phyloP scores from a whole-genome alignment of 2,888 invertebrate species.

The Latrodectus elegans region DNA sequence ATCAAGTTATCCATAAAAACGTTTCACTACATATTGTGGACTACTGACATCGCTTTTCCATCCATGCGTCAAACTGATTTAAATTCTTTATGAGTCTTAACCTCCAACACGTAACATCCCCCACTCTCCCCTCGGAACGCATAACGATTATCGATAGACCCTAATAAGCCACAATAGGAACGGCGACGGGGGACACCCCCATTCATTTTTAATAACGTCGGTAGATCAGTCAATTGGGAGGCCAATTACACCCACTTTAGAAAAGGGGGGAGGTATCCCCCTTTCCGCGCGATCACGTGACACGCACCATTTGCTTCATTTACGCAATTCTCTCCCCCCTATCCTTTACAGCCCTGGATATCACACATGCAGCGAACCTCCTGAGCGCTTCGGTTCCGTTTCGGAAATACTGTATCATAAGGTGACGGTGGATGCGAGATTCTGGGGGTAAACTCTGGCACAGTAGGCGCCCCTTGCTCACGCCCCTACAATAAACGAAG shows the following conservation, averaged over 20 bases:
- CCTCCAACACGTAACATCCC: not conserved
- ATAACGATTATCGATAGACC: constrained; percentile 25
- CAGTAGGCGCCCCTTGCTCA: too few relatives aligned
- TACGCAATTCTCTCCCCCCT: constrained; percentile 11
- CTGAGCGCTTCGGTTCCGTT: not conserved
- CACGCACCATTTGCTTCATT: constrained; percentile 53
- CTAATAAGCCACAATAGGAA: constrained; percentile 15
- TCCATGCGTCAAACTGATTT: not conserved
- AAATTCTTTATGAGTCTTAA: constrained; percentile 1
- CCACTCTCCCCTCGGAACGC: not conserved
- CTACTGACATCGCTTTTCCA: not conserved
- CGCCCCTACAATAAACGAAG: too few relatives aligned
- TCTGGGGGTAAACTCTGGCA: too few relatives aligned
- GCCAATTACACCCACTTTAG: constrained; percentile 66
- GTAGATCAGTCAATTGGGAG: constrained; percentile 67
- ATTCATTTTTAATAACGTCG: constrained; percentile 66
- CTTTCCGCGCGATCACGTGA: constrained; percentile 49
- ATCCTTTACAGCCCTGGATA: not conserved
- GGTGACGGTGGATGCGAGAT: not conserved
- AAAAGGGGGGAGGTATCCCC: constrained; percentile 19
- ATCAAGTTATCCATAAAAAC: too few relatives aligned
- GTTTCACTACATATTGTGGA: too few relatives aligned
- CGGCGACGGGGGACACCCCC: constrained; percentile 31
- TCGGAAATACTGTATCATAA: constrained; percentile 1
- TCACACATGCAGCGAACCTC: not conserved